Evolutionary conservation across 92 coral and sea anemone species (phyloP), one percentile per base, ranked within the genome.

Genomic region (Actinernus sp.): DNA sequence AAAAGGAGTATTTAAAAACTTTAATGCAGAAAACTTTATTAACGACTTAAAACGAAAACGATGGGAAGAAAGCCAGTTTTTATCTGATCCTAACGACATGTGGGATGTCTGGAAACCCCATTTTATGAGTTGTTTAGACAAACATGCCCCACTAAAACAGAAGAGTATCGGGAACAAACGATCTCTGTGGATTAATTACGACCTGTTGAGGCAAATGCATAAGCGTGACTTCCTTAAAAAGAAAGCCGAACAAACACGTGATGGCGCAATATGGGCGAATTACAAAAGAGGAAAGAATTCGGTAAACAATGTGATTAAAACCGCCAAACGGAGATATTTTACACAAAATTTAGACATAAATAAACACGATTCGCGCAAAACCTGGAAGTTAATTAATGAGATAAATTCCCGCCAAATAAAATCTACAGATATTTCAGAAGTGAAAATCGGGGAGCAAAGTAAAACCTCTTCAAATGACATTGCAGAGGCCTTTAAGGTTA

Each of bases 291-390:
- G 36, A 53, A 73, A 63, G 29, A 75, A 75, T 41, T 52, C 14
- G 22, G 83, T 52, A n/a, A 63, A 75, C 26, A 64, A 64, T 45
- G 38, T 58, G 28, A 45, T 62, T 34, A 75, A 63, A 28, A 11
- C 14, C 17, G 65, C 82, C 9, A 75, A 75, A 55, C 65, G 83
- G 16, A 17, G 46, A 29, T 72, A 74, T 27, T 74, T 63, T 51
- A 22, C 27, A 19, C 52, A 31, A 11, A 75, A 64, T 55, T 44
- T 75, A 39, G 66, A 56, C 26, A 57, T 39, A 12, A 64, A 38
- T 24, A 75, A 55, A 49, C 55, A 46, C 7, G 59, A 64, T 20
- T 25, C 56, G 27, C 26, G 68, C 1, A 64, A 75, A 54, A 75
- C 82, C 18, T 74, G 73, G 74, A 45, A 63, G 16, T 28, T 58